Base-by-base conservation (phyloP, 2,797 vertebrate genomes). In the Neomorphus geoffroyi region DNA sequence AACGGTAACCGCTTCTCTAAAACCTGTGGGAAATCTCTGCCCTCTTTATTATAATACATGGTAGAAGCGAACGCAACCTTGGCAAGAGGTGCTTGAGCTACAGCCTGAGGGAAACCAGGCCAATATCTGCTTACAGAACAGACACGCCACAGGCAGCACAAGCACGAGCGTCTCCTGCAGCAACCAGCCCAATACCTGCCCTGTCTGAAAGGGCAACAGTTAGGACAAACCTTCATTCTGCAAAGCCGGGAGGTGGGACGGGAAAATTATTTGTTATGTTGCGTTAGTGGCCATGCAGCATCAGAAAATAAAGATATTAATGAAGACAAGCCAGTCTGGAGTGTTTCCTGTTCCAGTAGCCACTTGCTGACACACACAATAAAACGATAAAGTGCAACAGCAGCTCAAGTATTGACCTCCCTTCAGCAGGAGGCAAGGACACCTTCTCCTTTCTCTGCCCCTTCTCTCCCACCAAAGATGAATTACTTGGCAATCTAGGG, bases 1-100 rank as follows among this genome's bases (percentile, higher is more conserved):
- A 80, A 92, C 57, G 57, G 61, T 54, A 88, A 91, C 32, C 28
- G 39, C 64, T 88, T 78, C 87, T 91, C 54, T 58, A 26, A 78
- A 90, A 94, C 58, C 73, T 79, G 80, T 69, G 73, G 88, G 62
- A 88, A 93, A 84, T 83, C 86, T 81, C 79, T 93, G 24, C 80
- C 70, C n/a, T 90, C 50, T 4, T 74, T 69, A 74, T 70, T 79
- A 45, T 26, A 92, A 88, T 54, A 90, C 92, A 90, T 79, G 48
- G 58, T 86, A 93, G 73, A 94, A 93, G 51, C 14, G 46, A 93
- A 90, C 46, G 48, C 50, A 79, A 51, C 70, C 32, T 92, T 75
- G 80, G 80, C 70, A 87, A 72, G 92, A 87, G 83, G 74, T 87
- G 56, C 57, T 62, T 86, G 86, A 96, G 81, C 77, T 81, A 16